These are phyloP conservation scores for Dynastes tityus DNA, from an alignment of 2,888 invertebrate species.

Conservation along the genomic window DNA sequence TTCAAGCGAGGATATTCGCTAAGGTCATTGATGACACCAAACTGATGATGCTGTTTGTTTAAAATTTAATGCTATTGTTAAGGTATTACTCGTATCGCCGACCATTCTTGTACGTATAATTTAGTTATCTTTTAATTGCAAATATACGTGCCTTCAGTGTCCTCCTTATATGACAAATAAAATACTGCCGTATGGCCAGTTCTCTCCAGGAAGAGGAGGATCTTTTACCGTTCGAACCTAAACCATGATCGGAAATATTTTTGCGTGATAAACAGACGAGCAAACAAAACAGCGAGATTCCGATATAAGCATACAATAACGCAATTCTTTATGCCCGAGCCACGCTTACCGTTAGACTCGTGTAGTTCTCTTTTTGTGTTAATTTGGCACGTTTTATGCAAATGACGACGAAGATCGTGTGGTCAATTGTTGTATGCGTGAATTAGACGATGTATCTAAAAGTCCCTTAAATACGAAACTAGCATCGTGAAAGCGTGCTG, in stretches of 20 bases:
- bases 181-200: not conserved
- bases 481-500: constrained; percentile 19
- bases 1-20: not conserved
- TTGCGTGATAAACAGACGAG: constrained; percentile 40
- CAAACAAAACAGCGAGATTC: constrained; percentile 51
- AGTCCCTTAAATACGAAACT: constrained; percentile 6
- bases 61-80: constrained; percentile 17
- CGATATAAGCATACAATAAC: constrained; percentile 67
- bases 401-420: constrained; percentile 58
- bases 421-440: constrained; percentile 54
- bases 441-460: constrained; percentile 50
- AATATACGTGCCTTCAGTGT: constrained; percentile 27
- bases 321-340: constrained; percentile 62
- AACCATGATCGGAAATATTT: constrained; percentile 44
- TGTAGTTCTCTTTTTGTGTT: constrained; percentile 59
- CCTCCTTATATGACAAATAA: constrained; percentile 30
- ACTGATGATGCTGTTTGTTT: constrained; percentile 9
- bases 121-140: constrained; percentile 37
- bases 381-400: constrained; percentile 64
- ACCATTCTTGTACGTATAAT: constrained; percentile 6
- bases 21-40: constrained; percentile 11
- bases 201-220: not conserved
- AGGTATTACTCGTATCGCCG: constrained; percentile 3
- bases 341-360: constrained; percentile 60
- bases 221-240: constrained; percentile 35